A percentile compares a stretch with the other conserved stretches of the same genome.
These are phyloP conservation scores for Oceanodroma tethys DNA, from an alignment of 2,113 vertebrate genomes.

Conservation along the genomic window DNA sequence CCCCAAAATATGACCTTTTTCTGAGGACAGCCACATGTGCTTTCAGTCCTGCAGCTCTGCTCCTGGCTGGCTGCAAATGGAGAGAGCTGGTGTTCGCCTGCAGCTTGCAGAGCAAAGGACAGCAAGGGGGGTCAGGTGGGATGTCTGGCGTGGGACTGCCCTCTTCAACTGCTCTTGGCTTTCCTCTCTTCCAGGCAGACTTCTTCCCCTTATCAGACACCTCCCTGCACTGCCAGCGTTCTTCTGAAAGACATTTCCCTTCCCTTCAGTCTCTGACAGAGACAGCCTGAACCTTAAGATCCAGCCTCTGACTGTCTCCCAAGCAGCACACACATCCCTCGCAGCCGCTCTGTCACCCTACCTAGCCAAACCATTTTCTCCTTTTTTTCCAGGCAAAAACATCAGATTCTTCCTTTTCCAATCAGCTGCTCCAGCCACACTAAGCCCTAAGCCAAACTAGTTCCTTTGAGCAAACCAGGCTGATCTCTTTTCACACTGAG, in stretches of 20 bases:
- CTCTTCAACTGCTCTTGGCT: background rate
- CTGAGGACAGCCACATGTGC: slow-evolving; percentile 34
- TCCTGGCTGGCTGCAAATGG: background rate
- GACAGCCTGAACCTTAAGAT: background rate
- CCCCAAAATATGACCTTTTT: background rate
- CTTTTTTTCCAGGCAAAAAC: background rate
- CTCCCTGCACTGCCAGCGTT: background rate
- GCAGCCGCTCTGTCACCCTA: background rate
- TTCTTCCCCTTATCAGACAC: background rate
- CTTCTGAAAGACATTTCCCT: background rate
- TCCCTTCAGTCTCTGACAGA: background rate
- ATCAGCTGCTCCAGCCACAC: background rate
- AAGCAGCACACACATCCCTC: background rate
- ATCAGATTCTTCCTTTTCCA: background rate
- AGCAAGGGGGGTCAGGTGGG: background rate
- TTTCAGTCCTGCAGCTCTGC: background rate
- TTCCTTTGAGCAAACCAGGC: background rate
- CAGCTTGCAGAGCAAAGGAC: background rate
- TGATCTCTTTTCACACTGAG: background rate
- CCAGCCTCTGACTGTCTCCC: background rate
- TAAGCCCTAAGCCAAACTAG: background rate
- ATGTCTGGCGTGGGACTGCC: background rate
- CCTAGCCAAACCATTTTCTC: background rate
- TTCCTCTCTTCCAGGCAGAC: background rate
- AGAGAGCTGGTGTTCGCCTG: background rate